Base-by-base conservation (phyloP, 2,113 vertebrate genomes). In the Scomber scombrus region DNA sequence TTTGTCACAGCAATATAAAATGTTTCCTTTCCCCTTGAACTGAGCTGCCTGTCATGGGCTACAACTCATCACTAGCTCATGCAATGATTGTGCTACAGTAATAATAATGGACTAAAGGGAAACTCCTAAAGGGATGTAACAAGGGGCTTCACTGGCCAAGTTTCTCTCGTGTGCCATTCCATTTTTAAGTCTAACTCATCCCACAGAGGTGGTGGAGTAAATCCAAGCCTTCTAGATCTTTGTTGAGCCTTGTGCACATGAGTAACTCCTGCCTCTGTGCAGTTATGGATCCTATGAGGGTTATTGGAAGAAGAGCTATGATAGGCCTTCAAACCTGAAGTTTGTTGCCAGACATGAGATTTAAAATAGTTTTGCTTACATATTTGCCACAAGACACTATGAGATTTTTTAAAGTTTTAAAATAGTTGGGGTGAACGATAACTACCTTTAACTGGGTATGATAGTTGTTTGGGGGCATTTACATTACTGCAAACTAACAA, bases 51-150 rank as follows among this genome's bases (percentile, higher is more conserved):
- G 2, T 43, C 12, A 34, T 47, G 13, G 11, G 9, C 2, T 12
- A 54, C 29, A 19, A 40, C 34, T 40, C 34, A 40, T 40, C 34
- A 40, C 72, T 63, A 61, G 47, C 50, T 51, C 21, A 49, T 71
- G 23, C 31, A 63, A 11, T 43, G 16, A 11, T 69, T 68, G 11
- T 63, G 50, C 12, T 5, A 19, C 10, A 16, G 8, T 61, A 56
- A 49, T 49, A 47, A 40, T 45, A 55, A 62, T 61, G 15, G 51
- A 26, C 71, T 49, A 19, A 71, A 54, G 26, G 57, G 64, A 64
- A 23, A 46, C 31, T 31, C 54, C 52, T 6, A 11, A 60, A 29
- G 26, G 40, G 46, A 68, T 68, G 19, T 77, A 76, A 67, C 26
- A 40, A 46, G 54, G 68, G 47, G 29, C 45, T 40, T 45, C 19